A percentile compares a stretch with the other conserved stretches of the same genome.
Evolutionary conservation across 2,888 invertebrate genomes (phyloP).

Genomic region (Sminthurides aquaticus): DNA sequence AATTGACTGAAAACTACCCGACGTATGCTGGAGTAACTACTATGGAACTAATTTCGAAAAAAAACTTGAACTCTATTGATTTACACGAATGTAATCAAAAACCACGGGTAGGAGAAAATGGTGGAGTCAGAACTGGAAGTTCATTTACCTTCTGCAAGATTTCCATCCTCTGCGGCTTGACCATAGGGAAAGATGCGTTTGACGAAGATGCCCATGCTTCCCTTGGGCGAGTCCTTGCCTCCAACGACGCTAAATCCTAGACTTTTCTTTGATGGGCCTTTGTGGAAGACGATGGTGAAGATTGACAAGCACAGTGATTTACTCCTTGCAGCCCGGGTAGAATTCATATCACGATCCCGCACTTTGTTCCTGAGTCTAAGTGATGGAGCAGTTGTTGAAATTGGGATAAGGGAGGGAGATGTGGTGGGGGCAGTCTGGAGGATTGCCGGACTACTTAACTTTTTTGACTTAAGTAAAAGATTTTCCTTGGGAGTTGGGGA

Average conservation of each 20-base stretch:
- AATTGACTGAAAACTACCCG: too few species aligned
- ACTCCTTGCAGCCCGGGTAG: slow-evolving; percentile 17
- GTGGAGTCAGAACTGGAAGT: too few species aligned
- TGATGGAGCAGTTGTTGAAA: slow-evolving; percentile 17
- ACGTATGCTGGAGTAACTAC: too few species aligned
- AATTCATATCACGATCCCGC: slow-evolving; percentile 31
- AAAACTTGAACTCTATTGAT: too few species aligned
- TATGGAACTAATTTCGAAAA: too few species aligned
- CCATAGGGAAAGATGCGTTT: slow-evolving; percentile 80
- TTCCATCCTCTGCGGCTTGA: slow-evolving; percentile 76
- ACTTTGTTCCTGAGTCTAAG: slow-evolving; percentile 32
- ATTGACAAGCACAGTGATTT: slow-evolving; percentile 40
- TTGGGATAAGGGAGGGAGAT: background rate
- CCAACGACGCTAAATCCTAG: slow-evolving; percentile 86
- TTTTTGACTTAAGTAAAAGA: background rate
- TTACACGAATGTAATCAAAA: too few species aligned
- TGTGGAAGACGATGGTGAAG: slow-evolving; percentile 50
- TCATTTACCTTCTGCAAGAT: slow-evolving; percentile 69
- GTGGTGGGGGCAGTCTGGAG: background rate
- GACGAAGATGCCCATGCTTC: slow-evolving; percentile 80
- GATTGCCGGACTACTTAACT: background rate
- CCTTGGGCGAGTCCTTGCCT: slow-evolving; percentile 74
- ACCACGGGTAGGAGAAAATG: too few species aligned
- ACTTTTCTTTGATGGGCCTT: slow-evolving; percentile 74
- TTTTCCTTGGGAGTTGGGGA: background rate